Percentiles rank a stretch among this genome's conserved stretches.
phyloP scores from a whole-genome alignment of 2,113 vertebrate genomes.

The Ochotona princeps region DNA sequence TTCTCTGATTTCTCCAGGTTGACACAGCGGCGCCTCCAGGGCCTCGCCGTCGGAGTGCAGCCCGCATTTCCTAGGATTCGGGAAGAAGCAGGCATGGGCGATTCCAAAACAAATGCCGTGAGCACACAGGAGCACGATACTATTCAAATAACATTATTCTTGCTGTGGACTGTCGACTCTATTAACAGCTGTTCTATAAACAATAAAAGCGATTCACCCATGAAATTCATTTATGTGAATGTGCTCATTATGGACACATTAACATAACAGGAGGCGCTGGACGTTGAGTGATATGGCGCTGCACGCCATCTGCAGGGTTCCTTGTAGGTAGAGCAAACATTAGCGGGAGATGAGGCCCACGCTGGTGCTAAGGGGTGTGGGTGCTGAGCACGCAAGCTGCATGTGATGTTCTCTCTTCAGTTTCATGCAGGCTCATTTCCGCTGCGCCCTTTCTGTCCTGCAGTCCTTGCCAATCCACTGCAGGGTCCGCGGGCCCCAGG shows the following conservation, averaged over 20 bases:
- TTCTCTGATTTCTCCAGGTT: too few relatives aligned
- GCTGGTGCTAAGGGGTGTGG: background rate
- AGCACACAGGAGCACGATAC: accelerated
- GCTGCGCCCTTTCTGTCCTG: accelerated
- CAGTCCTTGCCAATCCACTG: accelerated
- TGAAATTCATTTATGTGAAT: background rate
- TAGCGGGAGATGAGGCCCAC: background rate
- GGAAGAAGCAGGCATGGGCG: background rate
- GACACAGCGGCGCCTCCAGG: background rate
- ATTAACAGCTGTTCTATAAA: constrained; percentile 37
- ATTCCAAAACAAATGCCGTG: background rate
- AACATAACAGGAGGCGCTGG: constrained; percentile 56
- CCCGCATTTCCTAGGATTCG: background rate
- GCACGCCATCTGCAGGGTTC: background rate
- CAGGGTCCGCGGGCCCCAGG: background rate
- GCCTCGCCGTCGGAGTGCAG: background rate
- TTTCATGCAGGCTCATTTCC: background rate
- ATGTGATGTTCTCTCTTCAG: constrained; percentile 57
- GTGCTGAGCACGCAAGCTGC: background rate
- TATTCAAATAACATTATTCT: background rate
- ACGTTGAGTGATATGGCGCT: background rate
- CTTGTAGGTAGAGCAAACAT: constrained; percentile 68
- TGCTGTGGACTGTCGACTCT: background rate
- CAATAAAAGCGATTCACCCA: background rate
- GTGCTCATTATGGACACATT: constrained; percentile 6